Base-by-base conservation (phyloP, 1,140 invertebrate genomes). In the Leptinotarsa lineolata region DNA sequence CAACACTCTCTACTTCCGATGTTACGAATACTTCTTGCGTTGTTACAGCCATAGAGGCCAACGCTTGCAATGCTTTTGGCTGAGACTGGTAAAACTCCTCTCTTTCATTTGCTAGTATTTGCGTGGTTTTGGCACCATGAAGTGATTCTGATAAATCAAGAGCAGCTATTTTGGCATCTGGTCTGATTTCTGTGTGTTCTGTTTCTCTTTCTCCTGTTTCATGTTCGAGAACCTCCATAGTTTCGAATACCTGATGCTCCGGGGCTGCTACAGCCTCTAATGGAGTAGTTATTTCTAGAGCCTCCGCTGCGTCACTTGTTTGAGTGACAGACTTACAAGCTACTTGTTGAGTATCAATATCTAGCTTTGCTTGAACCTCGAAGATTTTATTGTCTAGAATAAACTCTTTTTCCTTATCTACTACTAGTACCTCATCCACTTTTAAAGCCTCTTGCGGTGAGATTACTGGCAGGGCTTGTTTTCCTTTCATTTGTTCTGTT, bases 151-250 rank as follows among this genome's bases (percentile, higher is more conserved):
- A 81, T 16, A 89, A 76, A 76, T 88, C 85, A 45, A 89, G 63
- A 73, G 74, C 82, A 1, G 87, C 89, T 58, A 77, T 80, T 78
- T 89, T 89, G 39, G 72, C 71, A 54, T 86, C 85, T n/a, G 88
- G 88, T 76, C 80, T 82, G 4, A 87, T 83, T 72, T 79, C 79
- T 12, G 77, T 80, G 74, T 88, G 86, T 73, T 85, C 72, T 63
- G 83, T 83, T 86, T 91, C 90, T 77, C 88, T 90, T 78, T 90
- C 89, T 8, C 83, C 86, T 21, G 84, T 76, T 82, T 88, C 82
- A 76, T 87, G 85, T 76, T 89, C 79, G 58, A 81, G 83, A 6
- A 91, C 78, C 64, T 86, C 82, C 18, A 91, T 65, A 71, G 86
- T 85, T 84, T 90, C 85, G 21, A 88, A 74, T 83, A 84, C 63